Percentiles rank a stretch among this genome's conserved stretches.
phyloP scores from a whole-genome alignment of 2,888 invertebrate genomes.

The Drosophila recens region DNA sequence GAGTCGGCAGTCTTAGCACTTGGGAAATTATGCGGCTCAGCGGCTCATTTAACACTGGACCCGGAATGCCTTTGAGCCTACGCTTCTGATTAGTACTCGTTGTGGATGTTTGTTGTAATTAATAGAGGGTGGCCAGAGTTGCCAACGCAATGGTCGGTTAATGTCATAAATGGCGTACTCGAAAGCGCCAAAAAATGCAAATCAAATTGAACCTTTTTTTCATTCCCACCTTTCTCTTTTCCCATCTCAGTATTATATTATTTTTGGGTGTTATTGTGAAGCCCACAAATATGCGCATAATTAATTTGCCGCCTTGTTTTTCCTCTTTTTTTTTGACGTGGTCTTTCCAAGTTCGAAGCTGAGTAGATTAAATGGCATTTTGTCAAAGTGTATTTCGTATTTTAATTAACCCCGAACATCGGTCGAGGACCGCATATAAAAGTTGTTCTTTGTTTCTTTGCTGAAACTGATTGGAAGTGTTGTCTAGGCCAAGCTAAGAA shows the following conservation, averaged over 20 bases:
- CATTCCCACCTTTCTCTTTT: not conserved
- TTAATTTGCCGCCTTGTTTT: constrained; percentile 60
- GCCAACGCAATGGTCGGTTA: constrained; percentile 36
- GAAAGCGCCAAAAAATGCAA: constrained; percentile 62
- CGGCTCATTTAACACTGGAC: constrained; percentile 68
- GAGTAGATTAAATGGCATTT: constrained; percentile 79
- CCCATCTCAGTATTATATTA: not conserved
- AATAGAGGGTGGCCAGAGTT: constrained; percentile 39
- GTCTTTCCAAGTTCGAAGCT: constrained; percentile 48
- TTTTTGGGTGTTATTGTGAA: constrained; percentile 24
- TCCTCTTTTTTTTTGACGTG: constrained; percentile 25
- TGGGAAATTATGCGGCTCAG: constrained; percentile 60
- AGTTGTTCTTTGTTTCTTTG: constrained; percentile 7
- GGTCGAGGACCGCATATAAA: not conserved
- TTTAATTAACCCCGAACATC: constrained; percentile 64
- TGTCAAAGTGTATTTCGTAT: constrained; percentile 68
- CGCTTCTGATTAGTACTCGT: constrained; percentile 53
- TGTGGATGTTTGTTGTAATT: constrained; percentile 64
- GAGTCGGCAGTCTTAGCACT: constrained; percentile 33
- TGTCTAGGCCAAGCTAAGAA: constrained; percentile 15
- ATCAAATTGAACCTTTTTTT: constrained; percentile 70
- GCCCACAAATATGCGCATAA: constrained; percentile 76
- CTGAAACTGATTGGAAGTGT: not conserved
- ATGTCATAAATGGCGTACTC: constrained; percentile 69
- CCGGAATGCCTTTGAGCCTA: constrained; percentile 2